A percentile compares a stretch with the other conserved stretches of the same genome.
phyloP scores from a whole-genome alignment of 1,140 invertebrate species.

The Sitobion miscanthi region DNA sequence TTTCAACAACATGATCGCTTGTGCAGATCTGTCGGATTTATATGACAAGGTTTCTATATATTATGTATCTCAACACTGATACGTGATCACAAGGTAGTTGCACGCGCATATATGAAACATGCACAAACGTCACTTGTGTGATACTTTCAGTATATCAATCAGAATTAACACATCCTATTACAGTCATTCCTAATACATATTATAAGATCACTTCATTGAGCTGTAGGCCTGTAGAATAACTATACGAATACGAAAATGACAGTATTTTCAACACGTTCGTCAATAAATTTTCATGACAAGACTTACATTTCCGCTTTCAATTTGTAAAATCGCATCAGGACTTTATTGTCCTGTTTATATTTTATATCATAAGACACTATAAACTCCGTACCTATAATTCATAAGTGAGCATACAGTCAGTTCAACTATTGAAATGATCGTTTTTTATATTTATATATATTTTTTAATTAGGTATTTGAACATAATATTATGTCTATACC shows the following conservation, averaged over 20 bases:
- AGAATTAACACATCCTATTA: slow-evolving; percentile 44
- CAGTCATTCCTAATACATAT: slow-evolving; percentile 6
- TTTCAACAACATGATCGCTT: slow-evolving; percentile 23
- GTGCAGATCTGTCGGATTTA: slow-evolving; percentile 20
- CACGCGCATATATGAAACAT: background rate
- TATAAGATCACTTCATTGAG: background rate
- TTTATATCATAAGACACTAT: background rate
- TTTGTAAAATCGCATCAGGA: background rate
- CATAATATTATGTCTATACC: background rate
- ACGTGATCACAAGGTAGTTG: slow-evolving; percentile 41
- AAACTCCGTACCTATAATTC: background rate
- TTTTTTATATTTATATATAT: background rate
- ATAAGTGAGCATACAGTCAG: background rate
- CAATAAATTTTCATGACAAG: background rate
- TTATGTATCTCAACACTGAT: background rate
- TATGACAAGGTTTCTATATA: slow-evolving; percentile 36
- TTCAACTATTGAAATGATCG: background rate
- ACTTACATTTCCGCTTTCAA: background rate
- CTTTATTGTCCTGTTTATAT: background rate
- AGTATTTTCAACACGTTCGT: background rate
- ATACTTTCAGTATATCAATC: slow-evolving; percentile 43
- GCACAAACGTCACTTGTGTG: slow-evolving; percentile 27
- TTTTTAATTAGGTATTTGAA: background rate
- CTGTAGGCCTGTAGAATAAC: background rate
- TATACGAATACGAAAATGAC: background rate